Base-by-base conservation (phyloP, 2,113 vertebrate species). In the Podarcis muralis region DNA sequence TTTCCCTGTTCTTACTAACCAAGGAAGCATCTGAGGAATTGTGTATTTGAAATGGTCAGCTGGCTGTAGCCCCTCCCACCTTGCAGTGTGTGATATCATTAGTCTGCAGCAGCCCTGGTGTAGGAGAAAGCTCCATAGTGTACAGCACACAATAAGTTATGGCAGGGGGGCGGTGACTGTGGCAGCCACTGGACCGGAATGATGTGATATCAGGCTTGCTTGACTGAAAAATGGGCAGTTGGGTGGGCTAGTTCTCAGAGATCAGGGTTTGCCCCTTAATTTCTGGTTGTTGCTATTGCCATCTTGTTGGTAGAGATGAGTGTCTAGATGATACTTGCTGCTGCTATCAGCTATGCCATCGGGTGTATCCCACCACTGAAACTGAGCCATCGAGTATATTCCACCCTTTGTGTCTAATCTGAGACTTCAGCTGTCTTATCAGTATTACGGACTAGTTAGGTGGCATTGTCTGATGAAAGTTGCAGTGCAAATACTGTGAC, bases 341-440 rank as follows among this genome's bases (percentile, higher is more conserved):
- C 0, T 88, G 48, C 87, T 68, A 74, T 81, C 25, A 78, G 75
- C 43, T 86, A 84, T 84, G 76, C 81, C 35, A 89, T 81, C 2
- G 23, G n/a, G 59, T 25, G 76, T 48, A 27, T 30, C 76, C 35
- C 53, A 18, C 81, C 72, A n/a, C 76, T 37, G 80, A 0, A 83
- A 89, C 72, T 90, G 72, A 40, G 81, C 87, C 62, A 66, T 25
- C 65, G 65, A 66, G 65, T 25, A 25, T 53, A 53, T 53, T 53
- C 48, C 48, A 53, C 48, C 48, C 48, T 53, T 53, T 66, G 65
- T 69, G 75, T 78, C 80, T 7, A 72, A 71, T 77, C 90, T 86
- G 59, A 25, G 59, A 90, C 78, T 90, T 92, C 25, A 86, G 88
- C 87, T 40, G 22, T 3, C 85, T 53, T 43, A 59, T 22, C 84